These are phyloP conservation scores for Tenthredo livida DNA, from an alignment of 2,888 invertebrate species.

Conservation along the genomic window DNA sequence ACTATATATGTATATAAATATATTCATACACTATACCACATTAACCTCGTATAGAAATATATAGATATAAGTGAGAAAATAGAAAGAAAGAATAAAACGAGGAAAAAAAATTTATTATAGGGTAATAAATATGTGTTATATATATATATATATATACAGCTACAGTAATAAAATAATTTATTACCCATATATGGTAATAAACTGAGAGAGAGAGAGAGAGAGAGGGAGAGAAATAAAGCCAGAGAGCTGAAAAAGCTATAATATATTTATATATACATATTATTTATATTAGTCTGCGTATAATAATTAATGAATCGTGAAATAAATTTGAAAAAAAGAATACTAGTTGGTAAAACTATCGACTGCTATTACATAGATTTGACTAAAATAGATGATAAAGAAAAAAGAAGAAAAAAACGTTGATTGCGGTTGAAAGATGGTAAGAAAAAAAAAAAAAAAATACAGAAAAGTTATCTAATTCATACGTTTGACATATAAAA, in stretches of 20 bases:
- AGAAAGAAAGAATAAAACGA: background rate
- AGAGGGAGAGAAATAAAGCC: background rate
- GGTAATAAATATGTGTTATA: constrained; percentile 3
- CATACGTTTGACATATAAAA: no score
- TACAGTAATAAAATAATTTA: background rate
- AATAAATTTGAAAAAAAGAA: no score
- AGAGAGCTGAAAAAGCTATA: background rate
- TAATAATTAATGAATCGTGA: no score
- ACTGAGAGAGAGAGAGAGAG: background rate
- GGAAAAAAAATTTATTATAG: background rate
- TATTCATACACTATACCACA: background rate
- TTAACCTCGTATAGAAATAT: background rate
- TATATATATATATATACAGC: no score
- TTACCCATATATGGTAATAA: background rate
- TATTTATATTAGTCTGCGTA: background rate
- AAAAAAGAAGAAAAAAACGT: no score
- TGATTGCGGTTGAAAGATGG: no score
- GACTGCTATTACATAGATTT: no score
- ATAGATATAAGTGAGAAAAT: background rate
- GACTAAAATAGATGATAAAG: no score
- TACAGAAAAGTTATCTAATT: no score
- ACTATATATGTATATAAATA: background rate
- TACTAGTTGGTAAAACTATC: no score
- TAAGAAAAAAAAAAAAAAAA: no score
- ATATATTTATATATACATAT: background rate